A percentile compares a stretch with the other conserved stretches of the same genome.
Evolutionary conservation across 2,797 vertebrate genomes (phyloP).

Genomic region (Chelonia mydas): DNA sequence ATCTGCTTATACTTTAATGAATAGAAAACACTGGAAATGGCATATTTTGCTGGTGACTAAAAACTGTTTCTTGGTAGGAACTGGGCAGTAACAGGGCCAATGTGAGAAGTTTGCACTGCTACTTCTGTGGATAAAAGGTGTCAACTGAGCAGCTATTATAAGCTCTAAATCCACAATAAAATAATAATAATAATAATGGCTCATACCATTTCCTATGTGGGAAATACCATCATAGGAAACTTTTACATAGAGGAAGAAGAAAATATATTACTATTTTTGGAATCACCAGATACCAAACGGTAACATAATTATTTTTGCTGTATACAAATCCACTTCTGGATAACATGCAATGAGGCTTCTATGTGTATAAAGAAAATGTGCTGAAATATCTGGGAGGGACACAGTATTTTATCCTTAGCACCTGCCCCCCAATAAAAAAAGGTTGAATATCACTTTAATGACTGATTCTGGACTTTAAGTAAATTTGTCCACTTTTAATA

Average conservation of each 20-base stretch:
- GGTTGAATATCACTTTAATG: too few relatives aligned
- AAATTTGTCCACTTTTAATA: too few relatives aligned
- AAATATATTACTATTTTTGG: not conserved
- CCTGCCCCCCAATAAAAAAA: too few relatives aligned
- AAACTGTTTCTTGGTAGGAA: not conserved
- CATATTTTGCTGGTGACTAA: not conserved
- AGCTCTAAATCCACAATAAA: not conserved
- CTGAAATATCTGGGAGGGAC: not conserved
- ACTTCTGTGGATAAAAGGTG: not conserved
- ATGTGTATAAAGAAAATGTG: not conserved
- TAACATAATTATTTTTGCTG: not conserved
- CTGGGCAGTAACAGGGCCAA: not conserved
- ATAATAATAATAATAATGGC: not conserved
- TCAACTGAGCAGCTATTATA: not conserved
- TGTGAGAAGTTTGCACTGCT: not conserved
- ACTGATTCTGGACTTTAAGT: too few relatives aligned
- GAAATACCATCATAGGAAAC: not conserved
- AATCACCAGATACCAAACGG: not conserved
- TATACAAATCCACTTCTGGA: not conserved
- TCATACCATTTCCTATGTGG: accelerated
- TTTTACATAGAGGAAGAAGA: accelerated
- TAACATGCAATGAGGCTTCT: not conserved
- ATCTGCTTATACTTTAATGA: not conserved
- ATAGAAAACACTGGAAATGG: not conserved
- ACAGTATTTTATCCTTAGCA: too few relatives aligned